These are phyloP conservation scores for Agelas oroides DNA, from an alignment of 37 sponge, comb jelly and placozoan genomes.

Conservation along the genomic window DNA sequence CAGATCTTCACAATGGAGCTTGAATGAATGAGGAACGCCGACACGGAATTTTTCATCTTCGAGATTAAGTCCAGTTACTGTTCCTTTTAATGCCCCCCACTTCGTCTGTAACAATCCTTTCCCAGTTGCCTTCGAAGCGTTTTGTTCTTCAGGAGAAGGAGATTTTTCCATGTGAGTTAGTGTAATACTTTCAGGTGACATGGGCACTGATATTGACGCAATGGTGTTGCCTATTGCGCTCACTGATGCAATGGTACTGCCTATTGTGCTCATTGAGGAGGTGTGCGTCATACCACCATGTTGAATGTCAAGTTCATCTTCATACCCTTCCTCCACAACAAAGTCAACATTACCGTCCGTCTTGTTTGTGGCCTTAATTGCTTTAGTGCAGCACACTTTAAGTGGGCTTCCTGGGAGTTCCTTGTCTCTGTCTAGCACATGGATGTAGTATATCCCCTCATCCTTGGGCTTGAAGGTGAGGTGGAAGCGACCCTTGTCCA, in stretches of 20 bases:
- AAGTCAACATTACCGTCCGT: background rate
- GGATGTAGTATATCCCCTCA: constrained; percentile 59
- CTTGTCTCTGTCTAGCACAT: constrained; percentile 24
- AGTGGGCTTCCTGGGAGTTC: constrained; percentile 58
- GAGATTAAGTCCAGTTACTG: constrained; percentile 63
- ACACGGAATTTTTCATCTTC: constrained; percentile 52
- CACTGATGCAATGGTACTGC: too few species aligned
- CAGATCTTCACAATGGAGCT: constrained; percentile 79
- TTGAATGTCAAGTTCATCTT: background rate
- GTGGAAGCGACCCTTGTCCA: constrained; percentile 28
- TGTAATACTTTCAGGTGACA: background rate
- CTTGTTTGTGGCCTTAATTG: too few species aligned
- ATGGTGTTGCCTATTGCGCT: too few species aligned
- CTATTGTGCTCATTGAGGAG: constrained; percentile 10
- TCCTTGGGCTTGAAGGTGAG: constrained; percentile 53
- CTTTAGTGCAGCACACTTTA: constrained; percentile 1
- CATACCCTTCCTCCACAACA: constrained; percentile 3
- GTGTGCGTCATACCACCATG: constrained; percentile 6
- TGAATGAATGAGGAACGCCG: constrained; percentile 63
- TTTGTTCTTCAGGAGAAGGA: constrained; percentile 9
- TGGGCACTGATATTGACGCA: too few species aligned
- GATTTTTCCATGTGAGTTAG: constrained; percentile 52
- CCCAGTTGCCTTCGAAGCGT: too few species aligned
- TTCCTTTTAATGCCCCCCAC: constrained; percentile 1
- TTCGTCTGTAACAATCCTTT: background rate